Evolutionary conservation across 1,140 invertebrate genomes (phyloP), one percentile per base, ranked within the genome.

Genomic region (Latrodectus geometricus): DNA sequence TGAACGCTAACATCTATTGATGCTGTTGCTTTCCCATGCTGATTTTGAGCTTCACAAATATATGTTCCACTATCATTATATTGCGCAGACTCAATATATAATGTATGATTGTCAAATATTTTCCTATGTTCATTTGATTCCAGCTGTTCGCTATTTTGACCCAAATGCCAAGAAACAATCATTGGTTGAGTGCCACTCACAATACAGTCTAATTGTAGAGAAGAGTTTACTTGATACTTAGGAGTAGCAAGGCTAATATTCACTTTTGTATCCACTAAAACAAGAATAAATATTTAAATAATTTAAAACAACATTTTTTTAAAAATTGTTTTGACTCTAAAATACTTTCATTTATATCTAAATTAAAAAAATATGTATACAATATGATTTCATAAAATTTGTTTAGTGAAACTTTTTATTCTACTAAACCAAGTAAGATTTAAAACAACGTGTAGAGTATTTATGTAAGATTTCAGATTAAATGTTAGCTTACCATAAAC

Each of bases 31-130:
- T 92, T 93, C 49, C 93, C 94, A 90, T 94, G 95, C 0, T 92
- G 91, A 91, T 97, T 97, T 52, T 91, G 90, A 8, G 95, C 96
- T 89, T 95, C 94, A 90, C 96, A 97, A 66, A 93, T 93, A 90
- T 97, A 97, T 73, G 91, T 91, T 35, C 96, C 96, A 23, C 94
- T 93, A 90, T 97, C 96, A 49, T 92, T 93, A 48, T 91, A 90
- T 21, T 92, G 93, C 7, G 94, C 93, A 81, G 93, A 91, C 9
- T 90, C 90, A 75, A 97, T 94, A 0, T 93, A 92, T 84, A 97
- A 90, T 9, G 93, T 94, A 89, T 95, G 92, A 35, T 94, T 93
- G 90, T 90, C 79, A 66, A 89, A 75, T 12, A 88, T 83, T 7
- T 49, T 15, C 23, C 70, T 69, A 50, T 49, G 78, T 14, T 80